These are phyloP conservation scores for Zelleria hepariella DNA, from an alignment of 2,888 invertebrate species.

Conservation along the genomic window DNA sequence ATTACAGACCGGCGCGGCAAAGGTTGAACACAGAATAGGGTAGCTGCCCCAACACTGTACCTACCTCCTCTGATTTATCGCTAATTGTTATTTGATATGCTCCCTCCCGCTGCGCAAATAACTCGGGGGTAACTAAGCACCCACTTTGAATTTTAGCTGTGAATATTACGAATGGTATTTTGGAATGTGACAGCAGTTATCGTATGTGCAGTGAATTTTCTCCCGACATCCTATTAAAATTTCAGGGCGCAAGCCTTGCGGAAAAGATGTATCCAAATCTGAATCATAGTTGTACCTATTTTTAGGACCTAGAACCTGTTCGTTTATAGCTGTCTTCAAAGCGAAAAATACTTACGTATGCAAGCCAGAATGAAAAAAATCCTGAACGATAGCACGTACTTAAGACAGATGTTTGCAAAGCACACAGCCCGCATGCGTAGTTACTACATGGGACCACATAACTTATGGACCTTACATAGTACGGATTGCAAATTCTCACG, in stretches of 20 bases:
- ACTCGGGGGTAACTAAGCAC: neutral
- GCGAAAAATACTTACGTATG: neutral
- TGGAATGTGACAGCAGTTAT: neutral
- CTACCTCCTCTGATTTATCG: conserved; percentile 12
- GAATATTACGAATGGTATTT: neutral
- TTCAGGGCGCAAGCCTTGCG: no score
- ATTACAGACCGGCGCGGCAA: neutral
- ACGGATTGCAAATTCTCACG: no score
- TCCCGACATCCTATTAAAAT: no score
- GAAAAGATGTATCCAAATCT: no score
- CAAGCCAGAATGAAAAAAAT: neutral
- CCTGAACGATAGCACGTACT: neutral
- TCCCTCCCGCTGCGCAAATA: conserved; percentile 2
- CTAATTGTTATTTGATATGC: conserved; percentile 17
- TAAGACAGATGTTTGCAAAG: neutral
- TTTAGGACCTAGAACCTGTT: no score
- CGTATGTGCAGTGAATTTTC: no score
- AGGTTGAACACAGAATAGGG: neutral
- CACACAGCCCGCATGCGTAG: neutral
- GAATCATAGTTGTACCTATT: no score
- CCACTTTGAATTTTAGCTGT: neutral
- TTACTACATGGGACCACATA: neutral
- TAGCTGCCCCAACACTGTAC: neutral
- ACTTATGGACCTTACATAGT: neutral
- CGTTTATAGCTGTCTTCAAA: no score